These are phyloP conservation scores for Zaprionus camerounensis DNA, from an alignment of 1,140 invertebrate genomes.

Conservation along the genomic window DNA sequence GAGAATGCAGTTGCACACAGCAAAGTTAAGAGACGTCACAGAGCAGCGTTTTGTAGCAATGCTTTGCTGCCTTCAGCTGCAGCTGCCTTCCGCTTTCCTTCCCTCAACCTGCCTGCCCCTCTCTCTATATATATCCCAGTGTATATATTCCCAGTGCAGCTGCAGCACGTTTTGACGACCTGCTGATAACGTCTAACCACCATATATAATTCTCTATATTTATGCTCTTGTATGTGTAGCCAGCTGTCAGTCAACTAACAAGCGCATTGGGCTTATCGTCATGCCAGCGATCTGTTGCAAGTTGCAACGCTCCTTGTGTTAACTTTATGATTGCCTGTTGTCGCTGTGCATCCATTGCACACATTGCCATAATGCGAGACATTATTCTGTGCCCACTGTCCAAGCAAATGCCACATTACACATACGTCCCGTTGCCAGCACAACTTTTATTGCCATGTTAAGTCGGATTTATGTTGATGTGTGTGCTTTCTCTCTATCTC, in stretches of 20 bases:
- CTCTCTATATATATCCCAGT: background rate
- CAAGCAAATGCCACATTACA: constrained; percentile 43
- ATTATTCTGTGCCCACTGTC: constrained; percentile 35
- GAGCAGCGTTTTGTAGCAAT: background rate
- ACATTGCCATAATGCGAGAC: constrained; percentile 39
- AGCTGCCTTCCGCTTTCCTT: too few relatives aligned
- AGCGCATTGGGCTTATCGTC: constrained; percentile 32
- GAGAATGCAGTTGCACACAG: constrained; percentile 32
- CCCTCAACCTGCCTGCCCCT: background rate
- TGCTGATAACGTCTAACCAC: constrained; percentile 10
- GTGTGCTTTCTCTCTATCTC: background rate
- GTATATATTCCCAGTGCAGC: background rate
- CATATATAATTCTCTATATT: background rate
- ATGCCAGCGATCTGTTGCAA: constrained; percentile 34
- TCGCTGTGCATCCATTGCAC: constrained; percentile 19
- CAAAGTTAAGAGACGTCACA: constrained; percentile 33
- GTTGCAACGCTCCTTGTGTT: background rate
- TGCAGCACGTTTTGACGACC: constrained; percentile 3
- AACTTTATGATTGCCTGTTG: constrained; percentile 36
- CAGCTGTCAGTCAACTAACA: constrained; percentile 18
- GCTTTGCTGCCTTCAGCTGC: too few relatives aligned
- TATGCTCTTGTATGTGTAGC: background rate
- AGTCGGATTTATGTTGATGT: constrained; percentile 78
- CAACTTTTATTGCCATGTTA: constrained; percentile 61
- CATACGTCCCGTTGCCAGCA: constrained; percentile 46